These are phyloP conservation scores for Sphinx pinastri DNA, from an alignment of 2,888 invertebrate genomes.

Conservation along the genomic window DNA sequence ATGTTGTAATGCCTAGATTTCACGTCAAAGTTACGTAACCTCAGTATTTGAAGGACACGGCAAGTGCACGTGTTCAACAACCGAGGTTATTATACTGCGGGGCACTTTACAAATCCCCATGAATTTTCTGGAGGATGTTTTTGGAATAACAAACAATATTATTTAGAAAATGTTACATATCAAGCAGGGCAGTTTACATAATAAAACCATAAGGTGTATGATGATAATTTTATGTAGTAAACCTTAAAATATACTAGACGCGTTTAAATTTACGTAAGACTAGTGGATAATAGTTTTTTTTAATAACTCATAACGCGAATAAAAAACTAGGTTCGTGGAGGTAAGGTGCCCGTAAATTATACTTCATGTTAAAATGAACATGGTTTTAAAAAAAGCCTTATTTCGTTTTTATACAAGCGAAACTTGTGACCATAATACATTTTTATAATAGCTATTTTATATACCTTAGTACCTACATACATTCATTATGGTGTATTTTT, in stretches of 20 bases:
- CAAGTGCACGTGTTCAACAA: constrained; percentile 50
- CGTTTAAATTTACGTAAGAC: not conserved
- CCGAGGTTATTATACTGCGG: constrained; percentile 29
- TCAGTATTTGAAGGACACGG: constrained; percentile 45
- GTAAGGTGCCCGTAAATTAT: too few relatives aligned
- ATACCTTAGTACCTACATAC: too few relatives aligned
- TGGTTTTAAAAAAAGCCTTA: too few relatives aligned
- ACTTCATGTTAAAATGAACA: too few relatives aligned
- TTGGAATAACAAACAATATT: constrained; percentile 44
- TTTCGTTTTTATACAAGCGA: too few relatives aligned
- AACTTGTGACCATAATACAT: too few relatives aligned
- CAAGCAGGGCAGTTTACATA: constrained; percentile 50
- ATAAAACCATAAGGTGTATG: constrained; percentile 46
- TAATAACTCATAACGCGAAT: too few relatives aligned
- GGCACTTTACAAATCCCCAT: constrained; percentile 38
- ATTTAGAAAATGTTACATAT: constrained; percentile 49
- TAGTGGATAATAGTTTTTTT: too few relatives aligned
- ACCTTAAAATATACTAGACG: constrained; percentile 1
- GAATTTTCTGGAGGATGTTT: constrained; percentile 50
- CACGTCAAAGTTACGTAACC: constrained; percentile 47
- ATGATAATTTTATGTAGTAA: constrained; percentile 27
- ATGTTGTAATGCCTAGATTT: constrained; percentile 43
- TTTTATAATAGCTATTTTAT: too few relatives aligned
- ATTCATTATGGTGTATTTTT: too few relatives aligned
- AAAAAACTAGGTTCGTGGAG: too few relatives aligned